Conservation (phyloP, 1,140 invertebrate species). For the Drosophila littoralis region DNA sequence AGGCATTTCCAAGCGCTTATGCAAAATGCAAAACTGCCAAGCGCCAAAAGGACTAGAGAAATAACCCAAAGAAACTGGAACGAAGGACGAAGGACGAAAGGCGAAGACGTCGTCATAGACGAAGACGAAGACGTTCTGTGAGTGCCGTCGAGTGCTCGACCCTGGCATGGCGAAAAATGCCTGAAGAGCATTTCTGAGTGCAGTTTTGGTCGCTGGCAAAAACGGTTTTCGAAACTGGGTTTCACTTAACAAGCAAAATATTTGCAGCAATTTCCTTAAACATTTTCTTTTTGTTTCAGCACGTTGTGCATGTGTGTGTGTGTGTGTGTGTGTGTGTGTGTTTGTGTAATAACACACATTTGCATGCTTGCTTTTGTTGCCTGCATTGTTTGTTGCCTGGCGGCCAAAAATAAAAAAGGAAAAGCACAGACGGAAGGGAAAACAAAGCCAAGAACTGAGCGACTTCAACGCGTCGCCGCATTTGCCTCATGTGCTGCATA, state of each 20-base stretch:
- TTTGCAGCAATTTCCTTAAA: slow-evolving; percentile 82
- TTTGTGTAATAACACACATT: slow-evolving; percentile 54
- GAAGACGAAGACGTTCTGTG: slow-evolving; percentile 57
- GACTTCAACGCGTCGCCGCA: slow-evolving; percentile 54
- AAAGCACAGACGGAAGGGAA: not conserved
- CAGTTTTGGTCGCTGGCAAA: slow-evolving; percentile 49
- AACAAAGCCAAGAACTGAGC: slow-evolving; percentile 46
- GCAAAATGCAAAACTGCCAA: slow-evolving; percentile 77
- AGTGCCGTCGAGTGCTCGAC: slow-evolving; percentile 12
- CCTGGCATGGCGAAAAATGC: slow-evolving; percentile 52
- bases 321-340: slow-evolving; percentile 12
- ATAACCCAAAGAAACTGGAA: slow-evolving; percentile 30
- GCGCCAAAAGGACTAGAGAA: slow-evolving; percentile 53
- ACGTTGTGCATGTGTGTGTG: slow-evolving; percentile 1
- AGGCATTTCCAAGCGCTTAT: slow-evolving; percentile 80
- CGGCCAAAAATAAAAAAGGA: slow-evolving; percentile 50
- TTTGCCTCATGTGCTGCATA: slow-evolving; percentile 56
- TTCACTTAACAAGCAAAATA: slow-evolving; percentile 83
- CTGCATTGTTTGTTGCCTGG: slow-evolving; percentile 61
- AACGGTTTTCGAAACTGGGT: slow-evolving; percentile 76
- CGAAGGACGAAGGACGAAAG: slow-evolving; percentile 16
- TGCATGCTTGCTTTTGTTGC: slow-evolving; percentile 51
- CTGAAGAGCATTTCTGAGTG: slow-evolving; percentile 60
- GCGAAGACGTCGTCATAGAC: slow-evolving; percentile 11
- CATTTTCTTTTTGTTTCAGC: slow-evolving; percentile 70